Conservation (phyloP, 2,888 invertebrate genomes). For the Tenthredo amoena region DNA sequence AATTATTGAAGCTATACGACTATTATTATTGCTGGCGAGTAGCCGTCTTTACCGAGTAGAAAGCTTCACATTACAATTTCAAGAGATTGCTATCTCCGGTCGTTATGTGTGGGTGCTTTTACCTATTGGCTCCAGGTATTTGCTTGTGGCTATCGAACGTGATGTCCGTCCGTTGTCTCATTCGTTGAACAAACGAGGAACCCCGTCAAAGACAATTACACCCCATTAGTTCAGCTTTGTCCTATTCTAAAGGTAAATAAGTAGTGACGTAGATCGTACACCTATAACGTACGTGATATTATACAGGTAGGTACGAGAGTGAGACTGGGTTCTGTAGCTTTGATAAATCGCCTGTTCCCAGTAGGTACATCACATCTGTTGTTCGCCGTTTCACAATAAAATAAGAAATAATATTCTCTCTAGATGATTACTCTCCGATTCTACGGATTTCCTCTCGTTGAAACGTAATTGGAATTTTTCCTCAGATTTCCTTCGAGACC, state of each 20-base stretch:
- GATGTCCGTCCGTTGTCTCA: background rate
- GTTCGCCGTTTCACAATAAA: background rate
- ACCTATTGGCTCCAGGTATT: background rate
- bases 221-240: constrained; percentile 27
- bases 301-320: background rate
- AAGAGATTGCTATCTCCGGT: background rate
- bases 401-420: background rate
- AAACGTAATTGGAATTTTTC: constrained; percentile 41
- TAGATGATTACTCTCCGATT: constrained; percentile 21
- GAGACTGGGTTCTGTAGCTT: background rate
- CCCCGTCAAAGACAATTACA: background rate
- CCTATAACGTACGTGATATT: background rate
- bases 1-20: background rate
- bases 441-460: constrained; percentile 5
- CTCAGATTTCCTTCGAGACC: constrained; percentile 44
- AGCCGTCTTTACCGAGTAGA: background rate
- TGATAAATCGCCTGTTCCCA: background rate
- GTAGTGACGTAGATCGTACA: background rate
- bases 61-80: background rate
- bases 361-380: background rate
- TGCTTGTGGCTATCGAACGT: background rate
- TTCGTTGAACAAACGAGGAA: constrained; percentile 23
- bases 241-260: background rate
- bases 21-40: background rate
- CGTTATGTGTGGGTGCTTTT: background rate